Percentiles rank a stretch among this genome's conserved stretches.
Evolutionary conservation across 2,797 vertebrate species (phyloP).

Genomic region (Scyliorhinus canicula): DNA sequence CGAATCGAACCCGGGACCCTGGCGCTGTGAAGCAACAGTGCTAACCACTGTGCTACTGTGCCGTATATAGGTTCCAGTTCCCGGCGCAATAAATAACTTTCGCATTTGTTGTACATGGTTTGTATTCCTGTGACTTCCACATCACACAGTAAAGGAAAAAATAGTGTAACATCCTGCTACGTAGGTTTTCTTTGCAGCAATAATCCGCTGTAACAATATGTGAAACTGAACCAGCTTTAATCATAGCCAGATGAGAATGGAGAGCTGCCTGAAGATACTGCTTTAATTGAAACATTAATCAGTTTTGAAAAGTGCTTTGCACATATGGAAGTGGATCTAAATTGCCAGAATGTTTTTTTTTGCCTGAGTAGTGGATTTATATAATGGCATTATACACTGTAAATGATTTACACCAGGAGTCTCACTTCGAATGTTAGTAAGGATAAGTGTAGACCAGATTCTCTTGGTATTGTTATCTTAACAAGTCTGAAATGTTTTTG

Average conservation of each 20-base stretch:
- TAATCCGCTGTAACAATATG: conserved; percentile 2
- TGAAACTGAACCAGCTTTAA: background rate
- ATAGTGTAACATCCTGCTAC: background rate
- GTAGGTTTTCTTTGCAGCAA: background rate
- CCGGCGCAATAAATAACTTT: too few relatives aligned
- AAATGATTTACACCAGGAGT: background rate
- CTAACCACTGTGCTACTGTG: too few relatives aligned
- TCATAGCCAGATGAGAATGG: background rate
- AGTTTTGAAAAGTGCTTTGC: background rate
- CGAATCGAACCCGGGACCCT: too few relatives aligned
- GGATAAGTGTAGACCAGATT: background rate
- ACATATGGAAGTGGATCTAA: background rate
- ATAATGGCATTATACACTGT: background rate
- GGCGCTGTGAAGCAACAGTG: too few relatives aligned
- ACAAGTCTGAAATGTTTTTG: background rate
- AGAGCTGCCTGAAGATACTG: background rate
- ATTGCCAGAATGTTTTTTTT: background rate
- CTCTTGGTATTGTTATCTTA: background rate
- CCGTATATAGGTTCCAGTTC: too few relatives aligned
- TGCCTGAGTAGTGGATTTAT: conserved; percentile 7
- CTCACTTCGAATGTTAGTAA: background rate
- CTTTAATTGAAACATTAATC: conserved; percentile 14
- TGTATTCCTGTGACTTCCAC: too few relatives aligned
- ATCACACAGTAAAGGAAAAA: too few relatives aligned
- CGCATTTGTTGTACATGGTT: too few relatives aligned